phyloP scores from a whole-genome alignment of 2,888 invertebrate genomes.

The Tetragonisca angustula region DNA sequence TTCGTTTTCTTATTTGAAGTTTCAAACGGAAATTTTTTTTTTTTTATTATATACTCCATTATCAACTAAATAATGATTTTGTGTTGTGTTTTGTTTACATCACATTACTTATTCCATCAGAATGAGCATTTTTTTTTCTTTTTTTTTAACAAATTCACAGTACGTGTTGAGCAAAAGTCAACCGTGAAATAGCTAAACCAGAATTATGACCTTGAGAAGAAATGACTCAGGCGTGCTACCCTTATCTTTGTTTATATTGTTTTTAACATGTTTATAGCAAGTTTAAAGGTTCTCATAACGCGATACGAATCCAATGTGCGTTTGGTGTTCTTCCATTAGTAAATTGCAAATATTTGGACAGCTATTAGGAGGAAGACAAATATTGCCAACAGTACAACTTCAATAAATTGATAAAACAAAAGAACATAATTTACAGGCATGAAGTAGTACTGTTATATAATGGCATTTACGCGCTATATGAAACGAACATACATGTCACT shows the following conservation, averaged over 20 bases:
- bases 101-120: not conserved
- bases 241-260: conserved; percentile 20
- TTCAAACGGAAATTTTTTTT: no score
- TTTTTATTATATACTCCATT: no score
- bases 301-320: not conserved
- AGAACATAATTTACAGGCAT: not conserved
- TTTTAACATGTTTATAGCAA: not conserved
- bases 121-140: not conserved
- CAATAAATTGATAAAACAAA: conserved; percentile 3
- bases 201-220: conserved; percentile 8
- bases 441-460: no score
- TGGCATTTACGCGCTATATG: no score
- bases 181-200: conserved; percentile 22
- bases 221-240: conserved; percentile 17
- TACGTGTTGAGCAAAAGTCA: not conserved
- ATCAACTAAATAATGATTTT: no score
- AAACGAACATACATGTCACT: no score
- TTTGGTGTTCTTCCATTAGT: not conserved
- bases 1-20: no score
- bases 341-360: conserved; percentile 1
- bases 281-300: conserved; percentile 10
- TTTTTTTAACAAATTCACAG: conserved; percentile 8
- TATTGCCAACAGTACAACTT: not conserved
- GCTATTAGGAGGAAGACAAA: not conserved
- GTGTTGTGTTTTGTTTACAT: not conserved